Percentiles rank a stretch among this genome's conserved stretches.
phyloP scores from a whole-genome alignment of 2,797 vertebrate species.

The Sebastes oblongus region DNA sequence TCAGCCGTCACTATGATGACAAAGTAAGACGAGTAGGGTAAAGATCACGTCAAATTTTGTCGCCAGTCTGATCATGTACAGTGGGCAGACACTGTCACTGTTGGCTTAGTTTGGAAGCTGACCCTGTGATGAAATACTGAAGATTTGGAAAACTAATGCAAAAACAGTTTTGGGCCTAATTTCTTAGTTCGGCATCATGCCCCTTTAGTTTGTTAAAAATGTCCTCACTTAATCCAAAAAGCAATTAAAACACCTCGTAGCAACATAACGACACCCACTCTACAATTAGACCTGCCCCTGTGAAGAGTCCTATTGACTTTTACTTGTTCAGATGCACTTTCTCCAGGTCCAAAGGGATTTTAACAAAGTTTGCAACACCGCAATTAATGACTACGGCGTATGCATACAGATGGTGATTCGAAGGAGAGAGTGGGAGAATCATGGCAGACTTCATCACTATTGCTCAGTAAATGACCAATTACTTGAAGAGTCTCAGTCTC shows the following conservation, averaged over 20 bases:
- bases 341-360: slow-evolving; percentile 6
- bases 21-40: no score
- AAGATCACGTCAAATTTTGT: no score
- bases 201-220: slow-evolving; percentile 3
- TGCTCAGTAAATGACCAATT: not conserved
- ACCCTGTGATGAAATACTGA: slow-evolving; percentile 7
- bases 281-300: not conserved
- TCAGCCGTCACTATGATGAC: no score
- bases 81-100: no score
- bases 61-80: no score
- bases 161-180: not conserved
- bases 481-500: slow-evolving; percentile 7
- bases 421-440: not conserved
- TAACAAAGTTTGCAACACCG: slow-evolving; percentile 12
- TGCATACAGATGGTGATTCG: slow-evolving; percentile 21
- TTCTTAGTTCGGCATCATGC: not conserved
- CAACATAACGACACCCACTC: not conserved
- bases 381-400: not conserved
- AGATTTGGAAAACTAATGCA: not conserved
- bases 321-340: not conserved
- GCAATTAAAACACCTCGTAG: slow-evolving; percentile 1
- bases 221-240: slow-evolving; percentile 11
- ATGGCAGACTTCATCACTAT: slow-evolving; percentile 3
- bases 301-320: not conserved
- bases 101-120: not conserved